Evolutionary conservation across 2,888 invertebrate species (phyloP), one percentile per base, ranked within the genome.

Genomic region (Quadroppia sp.): DNA sequence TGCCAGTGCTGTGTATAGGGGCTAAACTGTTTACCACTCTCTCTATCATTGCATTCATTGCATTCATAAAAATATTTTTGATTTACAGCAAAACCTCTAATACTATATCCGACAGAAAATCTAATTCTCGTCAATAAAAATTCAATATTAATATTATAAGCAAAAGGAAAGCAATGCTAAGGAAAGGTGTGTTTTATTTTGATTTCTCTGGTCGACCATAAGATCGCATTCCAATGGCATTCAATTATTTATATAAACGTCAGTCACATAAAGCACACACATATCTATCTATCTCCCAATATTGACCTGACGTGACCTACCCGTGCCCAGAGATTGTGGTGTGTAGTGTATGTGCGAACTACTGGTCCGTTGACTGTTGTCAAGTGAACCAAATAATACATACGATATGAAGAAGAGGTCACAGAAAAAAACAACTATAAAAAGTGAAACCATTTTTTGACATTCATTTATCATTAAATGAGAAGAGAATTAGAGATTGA

Each of bases 21-120:
- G 23, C 6, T 53, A 53, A 25, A 53, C 53, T 53, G 23, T 25
- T 53, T 25, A 9, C 1, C 23, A 53, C 53, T 53, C 28, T 20
- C 53, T 53, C 23, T 53, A 3, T 53, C 28, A 25, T 45, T 13
- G 15, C 45, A 45, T 45, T 15, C 15, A 45, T 45, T 45, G 45
- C 45, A 15, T n/a, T n/a, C n/a, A n/a, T n/a, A n/a, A n/a, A n/a
- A n/a, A n/a, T n/a, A n/a, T n/a, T n/a, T n/a, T n/a, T n/a, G n/a
- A n/a, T n/a, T n/a, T n/a, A n/a, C n/a, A 9, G 17, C 2, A 45
- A 25, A 23, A 9, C 28, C 53, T 53, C 53, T 3, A 53, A 53
- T 23, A 53, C 53, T 53, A 53, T 25, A 25, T 25, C 53, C 28
- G 28, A n/a, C 50, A n/a, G 50, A 53, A 53, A 53, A 53, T 53